Evolutionary conservation across 2,113 vertebrate species (phyloP).

Genomic region (Coracopsis vasa): DNA sequence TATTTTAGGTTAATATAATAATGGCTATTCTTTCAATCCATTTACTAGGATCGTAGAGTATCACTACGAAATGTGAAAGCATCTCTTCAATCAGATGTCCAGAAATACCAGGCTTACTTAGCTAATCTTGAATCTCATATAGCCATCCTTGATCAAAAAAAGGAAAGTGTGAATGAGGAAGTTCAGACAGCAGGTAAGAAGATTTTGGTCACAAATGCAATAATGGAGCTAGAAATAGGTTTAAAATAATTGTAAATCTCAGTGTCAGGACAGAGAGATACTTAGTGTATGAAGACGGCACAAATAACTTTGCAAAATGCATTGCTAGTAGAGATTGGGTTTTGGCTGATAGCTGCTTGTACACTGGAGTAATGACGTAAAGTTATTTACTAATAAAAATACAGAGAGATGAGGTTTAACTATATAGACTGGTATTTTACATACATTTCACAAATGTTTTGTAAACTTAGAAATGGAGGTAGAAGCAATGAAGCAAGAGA

Average conservation of each 20-base stretch:
- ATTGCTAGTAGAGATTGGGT: background rate
- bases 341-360: background rate
- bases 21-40: background rate
- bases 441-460: background rate
- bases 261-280: background rate
- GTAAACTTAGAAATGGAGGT: conserved; percentile 78
- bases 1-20: background rate
- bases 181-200: conserved; percentile 80
- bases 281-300: background rate
- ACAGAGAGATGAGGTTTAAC: background rate
- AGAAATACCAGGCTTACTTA: conserved; percentile 87
- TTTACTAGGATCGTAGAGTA: conserved; percentile 85
- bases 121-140: conserved; percentile 82
- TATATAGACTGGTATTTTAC: background rate
- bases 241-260: background rate
- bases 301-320: background rate
- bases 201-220: background rate
- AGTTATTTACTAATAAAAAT: background rate
- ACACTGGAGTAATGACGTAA: background rate
- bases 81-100: conserved; percentile 84
- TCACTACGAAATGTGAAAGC: conserved; percentile 81
- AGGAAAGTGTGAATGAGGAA: conserved; percentile 78
- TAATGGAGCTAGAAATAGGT: background rate
- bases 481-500: conserved; percentile 85
- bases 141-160: conserved; percentile 79